A percentile compares a stretch with the other conserved stretches of the same genome.
These are phyloP conservation scores for Acronicta aceris DNA, from an alignment of 2,888 invertebrate genomes.

Conservation along the genomic window DNA sequence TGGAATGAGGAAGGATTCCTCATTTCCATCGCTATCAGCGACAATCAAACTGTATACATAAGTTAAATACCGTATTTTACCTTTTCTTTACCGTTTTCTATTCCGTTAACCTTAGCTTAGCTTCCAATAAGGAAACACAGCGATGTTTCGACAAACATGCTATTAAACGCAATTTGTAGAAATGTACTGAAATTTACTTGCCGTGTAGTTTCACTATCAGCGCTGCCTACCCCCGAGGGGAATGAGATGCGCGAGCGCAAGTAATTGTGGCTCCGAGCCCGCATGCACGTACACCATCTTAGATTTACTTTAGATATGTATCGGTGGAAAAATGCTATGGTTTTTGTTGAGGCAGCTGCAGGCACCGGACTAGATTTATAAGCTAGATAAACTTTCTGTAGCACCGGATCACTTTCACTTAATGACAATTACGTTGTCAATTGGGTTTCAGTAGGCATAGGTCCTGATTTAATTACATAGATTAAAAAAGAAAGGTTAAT, in stretches of 20 bases:
- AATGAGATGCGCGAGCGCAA: slow-evolving; percentile 28
- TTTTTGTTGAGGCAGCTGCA: slow-evolving; percentile 18
- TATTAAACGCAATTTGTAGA: slow-evolving; percentile 40
- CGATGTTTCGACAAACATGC: slow-evolving; percentile 23
- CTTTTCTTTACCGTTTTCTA: slow-evolving; percentile 5
- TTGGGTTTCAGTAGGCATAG: no score
- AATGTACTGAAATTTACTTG: slow-evolving; percentile 36
- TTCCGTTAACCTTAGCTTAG: slow-evolving; percentile 12
- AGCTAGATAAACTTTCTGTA: no score
- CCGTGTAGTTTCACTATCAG: slow-evolving; percentile 10
- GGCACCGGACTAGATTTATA: not conserved
- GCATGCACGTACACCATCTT: slow-evolving; percentile 27
- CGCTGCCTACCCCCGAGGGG: slow-evolving; percentile 29
- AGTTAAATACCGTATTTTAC: slow-evolving; percentile 24
- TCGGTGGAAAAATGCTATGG: slow-evolving; percentile 19
- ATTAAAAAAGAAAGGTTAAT: no score
- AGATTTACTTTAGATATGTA: slow-evolving; percentile 23
- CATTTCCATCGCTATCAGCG: no score
- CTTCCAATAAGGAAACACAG: slow-evolving; percentile 20
- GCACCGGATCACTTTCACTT: no score
- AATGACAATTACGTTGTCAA: no score
- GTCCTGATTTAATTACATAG: no score
- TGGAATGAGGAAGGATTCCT: no score
- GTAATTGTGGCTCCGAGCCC: slow-evolving; percentile 42
- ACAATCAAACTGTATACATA: not conserved